Conservation (phyloP, 2,113 vertebrate species). For the Brachyistius frenatus region DNA sequence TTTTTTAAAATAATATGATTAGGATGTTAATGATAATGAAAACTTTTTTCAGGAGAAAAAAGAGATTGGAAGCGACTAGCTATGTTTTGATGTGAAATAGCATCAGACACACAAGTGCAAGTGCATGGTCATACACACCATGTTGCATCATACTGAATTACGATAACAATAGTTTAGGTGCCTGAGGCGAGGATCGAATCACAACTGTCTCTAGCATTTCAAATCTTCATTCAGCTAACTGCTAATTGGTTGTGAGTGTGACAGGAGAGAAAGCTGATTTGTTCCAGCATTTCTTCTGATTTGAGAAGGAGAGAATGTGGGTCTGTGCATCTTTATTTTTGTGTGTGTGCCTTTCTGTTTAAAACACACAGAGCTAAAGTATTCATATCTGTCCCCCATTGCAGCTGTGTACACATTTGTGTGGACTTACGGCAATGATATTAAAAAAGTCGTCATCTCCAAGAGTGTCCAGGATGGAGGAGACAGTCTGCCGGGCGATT, state of each 20-base stretch:
- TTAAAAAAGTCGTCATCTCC: slow-evolving; percentile 99
- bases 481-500: slow-evolving; percentile 96
- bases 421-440: slow-evolving; percentile 93
- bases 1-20: slow-evolving; percentile 69
- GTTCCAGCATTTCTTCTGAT: slow-evolving; percentile 64
- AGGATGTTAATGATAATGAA: slow-evolving; percentile 69
- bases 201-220: slow-evolving; percentile 77
- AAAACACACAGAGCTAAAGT: background rate
- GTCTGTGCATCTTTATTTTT: background rate
- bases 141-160: slow-evolving; percentile 59
- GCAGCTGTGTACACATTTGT: slow-evolving; percentile 2
- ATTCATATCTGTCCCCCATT: no score
- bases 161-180: slow-evolving; percentile 73
- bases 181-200: slow-evolving; percentile 72
- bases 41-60: slow-evolving; percentile 57
- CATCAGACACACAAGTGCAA: slow-evolving; percentile 51
- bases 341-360: background rate
- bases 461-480: slow-evolving; percentile 97
- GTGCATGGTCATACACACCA: background rate
- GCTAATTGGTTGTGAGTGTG: slow-evolving; percentile 76
- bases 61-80: slow-evolving; percentile 38
- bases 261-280: slow-evolving; percentile 65
- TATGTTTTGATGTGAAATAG: slow-evolving; percentile 68
- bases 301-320: slow-evolving; percentile 37
- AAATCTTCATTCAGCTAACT: slow-evolving; percentile 74